Evolutionary conservation across 2,888 invertebrate species (phyloP).

Genomic region (Drosophila affinis): DNA sequence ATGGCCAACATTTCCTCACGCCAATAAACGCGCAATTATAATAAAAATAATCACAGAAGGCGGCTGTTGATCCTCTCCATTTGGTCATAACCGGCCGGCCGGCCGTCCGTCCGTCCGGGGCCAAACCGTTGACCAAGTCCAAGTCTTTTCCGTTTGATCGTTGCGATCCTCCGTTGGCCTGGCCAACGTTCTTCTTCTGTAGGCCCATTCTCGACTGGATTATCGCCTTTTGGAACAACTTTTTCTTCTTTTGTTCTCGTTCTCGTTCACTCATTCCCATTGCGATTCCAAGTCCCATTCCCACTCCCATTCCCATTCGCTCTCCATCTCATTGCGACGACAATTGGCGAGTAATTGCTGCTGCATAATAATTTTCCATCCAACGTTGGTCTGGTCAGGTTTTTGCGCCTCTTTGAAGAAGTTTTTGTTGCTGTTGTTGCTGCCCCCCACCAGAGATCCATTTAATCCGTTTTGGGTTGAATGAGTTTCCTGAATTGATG

Average conservation of each 20-base stretch:
- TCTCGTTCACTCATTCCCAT: constrained; percentile 11
- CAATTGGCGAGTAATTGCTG: constrained; percentile 82
- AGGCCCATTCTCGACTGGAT: constrained; percentile 53
- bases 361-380: constrained; percentile 74
- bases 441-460: constrained; percentile 25
- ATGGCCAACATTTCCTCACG: constrained; percentile 72
- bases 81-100: constrained; percentile 63
- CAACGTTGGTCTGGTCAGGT: constrained; percentile 60
- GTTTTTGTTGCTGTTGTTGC: constrained; percentile 1
- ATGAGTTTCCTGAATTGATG: constrained; percentile 41
- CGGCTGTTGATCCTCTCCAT: constrained; percentile 45
- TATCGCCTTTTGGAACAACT: constrained; percentile 67
- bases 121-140: constrained; percentile 54
- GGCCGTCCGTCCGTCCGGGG: neutral
- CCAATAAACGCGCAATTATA: constrained; percentile 81
- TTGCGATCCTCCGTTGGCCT: constrained; percentile 20
- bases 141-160: constrained; percentile 22
- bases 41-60: constrained; percentile 80
- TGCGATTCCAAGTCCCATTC: constrained; percentile 11
- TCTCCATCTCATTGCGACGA: constrained; percentile 68
- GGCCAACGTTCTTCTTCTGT: constrained; percentile 9
- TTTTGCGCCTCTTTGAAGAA: constrained; percentile 47
- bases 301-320: constrained; percentile 20
- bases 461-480: constrained; percentile 71
- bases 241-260: constrained; percentile 45